These are phyloP conservation scores for Cliona cf. orientalis DNA, from an alignment of 37 sponge, comb jelly and placozoan species.

Conservation along the genomic window DNA sequence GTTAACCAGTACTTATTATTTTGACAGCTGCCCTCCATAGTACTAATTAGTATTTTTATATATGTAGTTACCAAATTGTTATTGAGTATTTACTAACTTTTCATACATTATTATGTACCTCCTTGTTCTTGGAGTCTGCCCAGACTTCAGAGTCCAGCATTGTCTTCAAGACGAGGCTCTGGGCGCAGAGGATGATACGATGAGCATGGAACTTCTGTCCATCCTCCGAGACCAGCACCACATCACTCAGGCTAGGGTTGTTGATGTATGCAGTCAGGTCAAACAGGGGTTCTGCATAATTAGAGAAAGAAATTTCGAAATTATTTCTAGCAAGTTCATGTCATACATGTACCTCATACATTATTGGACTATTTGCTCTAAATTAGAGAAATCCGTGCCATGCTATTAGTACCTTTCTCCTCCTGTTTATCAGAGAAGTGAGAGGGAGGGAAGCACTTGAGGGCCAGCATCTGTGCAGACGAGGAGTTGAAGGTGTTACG, in stretches of 20 bases:
- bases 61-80: too few relatives aligned
- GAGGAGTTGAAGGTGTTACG: conserved; percentile 32
- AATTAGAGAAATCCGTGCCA: too few relatives aligned
- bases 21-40: too few relatives aligned
- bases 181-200: conserved; percentile 81
- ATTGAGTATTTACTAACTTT: too few relatives aligned
- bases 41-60: too few relatives aligned
- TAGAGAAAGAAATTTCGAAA: too few relatives aligned
- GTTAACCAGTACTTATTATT: too few relatives aligned
- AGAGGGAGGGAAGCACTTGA: conserved; percentile 50
- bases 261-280: conserved; percentile 61
- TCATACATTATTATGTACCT: conserved; percentile 40
- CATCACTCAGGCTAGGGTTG: conserved; percentile 82
- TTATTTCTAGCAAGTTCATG: too few relatives aligned
- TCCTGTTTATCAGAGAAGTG: conserved; percentile 1
- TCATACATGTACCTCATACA: too few relatives aligned
- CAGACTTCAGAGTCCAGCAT: conserved; percentile 84
- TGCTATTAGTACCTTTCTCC: conserved; percentile 15
- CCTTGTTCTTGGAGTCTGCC: conserved; percentile 57
- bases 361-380: too few relatives aligned
- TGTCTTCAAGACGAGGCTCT: conserved; percentile 82
- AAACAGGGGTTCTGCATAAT: conserved; percentile 59
- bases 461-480: conserved; percentile 63
- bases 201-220: conserved; percentile 76
- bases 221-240: conserved; percentile 62